These are phyloP conservation scores for Latrodectus geometricus DNA, from an alignment of 1,140 invertebrate species.

Conservation along the genomic window DNA sequence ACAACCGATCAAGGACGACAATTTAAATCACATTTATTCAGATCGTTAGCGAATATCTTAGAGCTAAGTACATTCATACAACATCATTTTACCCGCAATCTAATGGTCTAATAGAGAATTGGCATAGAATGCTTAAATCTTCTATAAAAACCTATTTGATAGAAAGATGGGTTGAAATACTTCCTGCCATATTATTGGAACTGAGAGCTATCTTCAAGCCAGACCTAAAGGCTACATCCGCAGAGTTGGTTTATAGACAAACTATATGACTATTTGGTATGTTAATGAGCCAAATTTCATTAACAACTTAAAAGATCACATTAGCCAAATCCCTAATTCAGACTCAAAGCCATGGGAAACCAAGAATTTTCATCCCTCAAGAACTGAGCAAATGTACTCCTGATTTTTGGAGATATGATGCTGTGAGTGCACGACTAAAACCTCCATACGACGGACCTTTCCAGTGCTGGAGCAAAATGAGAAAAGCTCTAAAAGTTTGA, in stretches of 20 bases:
- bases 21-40: not conserved
- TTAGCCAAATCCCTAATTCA: not conserved
- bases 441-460: conserved; percentile 1
- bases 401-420: not conserved
- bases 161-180: too few relatives aligned
- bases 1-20: not conserved
- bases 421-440: not conserved
- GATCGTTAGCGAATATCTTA: not conserved
- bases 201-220: too few relatives aligned
- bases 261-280: conserved; percentile 58
- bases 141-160: conserved; percentile 28
- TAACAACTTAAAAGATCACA: too few relatives aligned
- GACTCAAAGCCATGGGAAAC: not conserved
- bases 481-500: not conserved
- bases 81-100: conserved; percentile 65
- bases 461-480: not conserved
- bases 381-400: not conserved
- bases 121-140: conserved; percentile 65
- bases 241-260: conserved; percentile 64
- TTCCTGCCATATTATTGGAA: too few relatives aligned
- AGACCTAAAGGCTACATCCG: too few relatives aligned
- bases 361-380: not conserved
- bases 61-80: not conserved
- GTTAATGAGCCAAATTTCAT: not conserved
- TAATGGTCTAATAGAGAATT: conserved; percentile 68